These are phyloP conservation scores for Morphnarchus princeps DNA, from an alignment of 2,113 vertebrate genomes.

Conservation along the genomic window DNA sequence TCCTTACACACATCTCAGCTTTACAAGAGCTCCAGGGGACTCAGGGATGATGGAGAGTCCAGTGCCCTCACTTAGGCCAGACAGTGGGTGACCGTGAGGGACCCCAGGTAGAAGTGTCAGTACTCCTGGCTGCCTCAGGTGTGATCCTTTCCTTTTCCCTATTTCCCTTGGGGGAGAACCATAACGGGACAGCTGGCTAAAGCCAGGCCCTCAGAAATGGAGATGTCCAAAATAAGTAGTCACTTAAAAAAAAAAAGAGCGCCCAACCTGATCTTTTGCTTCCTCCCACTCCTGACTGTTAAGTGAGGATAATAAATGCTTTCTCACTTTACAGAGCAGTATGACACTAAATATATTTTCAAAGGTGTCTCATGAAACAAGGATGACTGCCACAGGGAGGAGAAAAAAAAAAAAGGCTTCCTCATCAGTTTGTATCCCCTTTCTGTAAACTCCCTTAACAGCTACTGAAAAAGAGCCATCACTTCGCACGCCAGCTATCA, in stretches of 20 bases:
- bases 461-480: background rate
- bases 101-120: background rate
- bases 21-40: background rate
- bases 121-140: background rate
- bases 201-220: background rate
- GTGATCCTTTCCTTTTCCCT: background rate
- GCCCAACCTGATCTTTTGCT: background rate
- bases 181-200: background rate
- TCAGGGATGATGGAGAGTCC: background rate
- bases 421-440: background rate
- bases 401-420: background rate
- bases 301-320: slow-evolving; percentile 2
- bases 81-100: background rate
- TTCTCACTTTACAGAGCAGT: slow-evolving; percentile 7
- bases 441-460: background rate
- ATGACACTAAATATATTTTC: slow-evolving; percentile 1
- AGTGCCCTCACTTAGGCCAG: accelerated
- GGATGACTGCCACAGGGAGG: background rate
- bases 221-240: background rate
- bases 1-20: background rate
- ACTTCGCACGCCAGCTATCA: background rate
- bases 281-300: background rate
- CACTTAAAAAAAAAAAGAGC: background rate
- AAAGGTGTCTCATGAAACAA: background rate
- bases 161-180: background rate